Evolutionary conservation across 2,888 invertebrate genomes (phyloP), one percentile per base, ranked within the genome.

Genomic region (Netelia melanura): DNA sequence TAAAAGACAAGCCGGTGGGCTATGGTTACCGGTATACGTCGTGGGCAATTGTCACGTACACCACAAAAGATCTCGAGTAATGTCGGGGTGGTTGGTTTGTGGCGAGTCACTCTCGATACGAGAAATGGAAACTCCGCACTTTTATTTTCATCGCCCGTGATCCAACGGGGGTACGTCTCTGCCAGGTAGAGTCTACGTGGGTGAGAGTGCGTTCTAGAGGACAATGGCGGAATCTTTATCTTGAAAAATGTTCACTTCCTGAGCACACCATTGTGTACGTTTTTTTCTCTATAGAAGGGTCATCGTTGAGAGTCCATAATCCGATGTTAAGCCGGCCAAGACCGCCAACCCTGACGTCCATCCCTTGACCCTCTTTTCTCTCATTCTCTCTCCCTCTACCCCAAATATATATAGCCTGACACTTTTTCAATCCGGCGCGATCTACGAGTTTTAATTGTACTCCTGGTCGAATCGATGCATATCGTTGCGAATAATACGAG

Each of bases 181-280:
- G 3, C 48, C 48, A 48, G 38, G 56, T 61, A 38, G 21, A 17
- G 17, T 38, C 48, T 58, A 54, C 83, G 86, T 87, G 84, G 85
- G 83, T 81, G 82, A 65, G 86, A 82, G 81, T 82, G 78, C 81
- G 85, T 85, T 85, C 83, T 83, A 85, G 68, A 86, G 89, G 90
- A 91, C 92, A 92, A 91, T 91, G 87, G 88, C 85, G 81, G 83
- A 84, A 86, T 89, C 76, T 83, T 92, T 90, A 92, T 92, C 92
- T 92, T 92, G 92, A 92, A 91, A 91, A 91, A 92, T 92, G 91
- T 90, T 87, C 86, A 86, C 84, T 89, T 88, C 87, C 89, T 88
- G 85, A 88, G 88, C 88, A 86, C 75, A 84, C 89, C 83, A 92
- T 92, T 92, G 92, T 92, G 87, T 80, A 71, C 68, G 78, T 78